Base-by-base conservation (phyloP, 1,140 invertebrate species). In the Lerema accius region DNA sequence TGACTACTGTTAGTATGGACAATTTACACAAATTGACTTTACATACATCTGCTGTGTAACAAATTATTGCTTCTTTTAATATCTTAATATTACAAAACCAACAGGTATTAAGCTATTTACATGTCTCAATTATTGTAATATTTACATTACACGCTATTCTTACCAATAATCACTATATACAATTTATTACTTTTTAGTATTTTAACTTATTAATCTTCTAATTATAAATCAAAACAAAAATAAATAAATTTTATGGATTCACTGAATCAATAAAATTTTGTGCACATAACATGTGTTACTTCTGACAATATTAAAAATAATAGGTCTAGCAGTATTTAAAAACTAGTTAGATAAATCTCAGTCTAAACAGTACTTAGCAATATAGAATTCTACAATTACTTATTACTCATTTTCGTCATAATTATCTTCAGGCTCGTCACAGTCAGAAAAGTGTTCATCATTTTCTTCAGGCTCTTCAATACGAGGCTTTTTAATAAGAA, bases 401-500 rank as follows among this genome's bases (percentile, higher is more conserved):
- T 49, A 39, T 42, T 56, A 60, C 16, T 65, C 28, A 63, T 69
- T 53, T 37, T 76, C 43, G 40, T 82, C 78, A 63, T 58, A 63
- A 35, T 58, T 10, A 11, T 73, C 79, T 19, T 73, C 71, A 53
- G 80, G 69, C 35, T 76, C 62, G 14, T 79, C 78, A 65, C 65
- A 69, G 35, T 56, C 74, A 6, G 67, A 65, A 48, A 80, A 45
- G 1, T 68, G 72, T 19, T 64, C 55, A 32, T 81, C 79, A 67
- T 59, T 74, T 11, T 76, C 69, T 32, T 86, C 71, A 45, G 67
- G 49, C 5, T 60, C 46, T 6, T 89, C 87, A 51, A 78, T 17
- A 4, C 78, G 75, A 10, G 87, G 87, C 32, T 86, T 90, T 63
- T 90, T 90, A 11, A 90, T 74, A 56, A 90, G 75, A 11, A 90